Base-by-base conservation (phyloP, 2,113 vertebrate species). In the Erythrocercus mccallii region DNA sequence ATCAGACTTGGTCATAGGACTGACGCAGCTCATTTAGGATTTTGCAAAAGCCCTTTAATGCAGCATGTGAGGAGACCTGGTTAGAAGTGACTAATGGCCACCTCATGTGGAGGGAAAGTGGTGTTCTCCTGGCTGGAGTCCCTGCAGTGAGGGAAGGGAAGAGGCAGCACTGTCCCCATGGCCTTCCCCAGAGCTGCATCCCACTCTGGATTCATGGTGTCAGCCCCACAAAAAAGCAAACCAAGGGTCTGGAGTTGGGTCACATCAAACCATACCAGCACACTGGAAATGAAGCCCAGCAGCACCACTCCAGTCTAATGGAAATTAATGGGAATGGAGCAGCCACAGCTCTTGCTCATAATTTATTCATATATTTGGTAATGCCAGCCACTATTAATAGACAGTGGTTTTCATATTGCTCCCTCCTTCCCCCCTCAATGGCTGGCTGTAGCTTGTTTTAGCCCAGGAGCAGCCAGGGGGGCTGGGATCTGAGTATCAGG, bases 321-420 rank as follows among this genome's bases (percentile, higher is more conserved):
- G 82, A 92, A 93, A 88, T 93, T 78, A 71, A 90, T 94, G 77
- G 79, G 79, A 92, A 68, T 33, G 66, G 88, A 78, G 76, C 72
- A 90, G 60, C 88, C 64, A 53, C 88, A 90, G 56, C 60, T 88
- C 68, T 64, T 66, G 48, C 69, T 92, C 53, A 84, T 96, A 30
- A 88, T 93, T 95, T 95, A 93, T 96, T 95, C 79, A 95, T 95
- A 37, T 58, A 13, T 82, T 78, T 86, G 56, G 50, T 83, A 93
- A 86, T 48, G 37, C 77, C 81, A 70, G 24, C 85, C 84, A 38
- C 74, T 95, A 86, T 91, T 94, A 93, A 94, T 94, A 94, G 78
- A 35, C 35, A 68, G 56, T 74, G 37, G 72, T 86, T 94, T 81
- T 56, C 76, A 51, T 65, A 92, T 57, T 57, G 44, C 74, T 56